Evolutionary conservation across 2,797 vertebrate species (phyloP).

Genomic region (Neoniphon sammara): DNA sequence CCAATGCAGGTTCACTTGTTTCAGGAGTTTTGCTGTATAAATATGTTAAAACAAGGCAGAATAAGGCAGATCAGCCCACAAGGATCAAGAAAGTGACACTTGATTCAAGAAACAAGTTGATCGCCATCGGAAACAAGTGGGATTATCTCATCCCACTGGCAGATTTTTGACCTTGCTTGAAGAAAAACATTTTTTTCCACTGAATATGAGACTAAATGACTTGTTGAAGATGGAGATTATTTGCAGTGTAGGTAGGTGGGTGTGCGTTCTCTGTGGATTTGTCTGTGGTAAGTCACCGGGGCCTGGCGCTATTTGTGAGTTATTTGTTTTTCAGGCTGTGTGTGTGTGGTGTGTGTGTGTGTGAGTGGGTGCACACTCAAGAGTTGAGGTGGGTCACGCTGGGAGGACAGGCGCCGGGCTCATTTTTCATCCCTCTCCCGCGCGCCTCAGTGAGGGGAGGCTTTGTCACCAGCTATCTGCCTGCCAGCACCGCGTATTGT

Average conservation of each 20-base stretch:
- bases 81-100: no score
- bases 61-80: no score
- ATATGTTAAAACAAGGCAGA: no score
- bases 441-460: conserved; percentile 58
- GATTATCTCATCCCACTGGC: no score
- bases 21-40: no score
- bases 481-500: conserved; percentile 74
- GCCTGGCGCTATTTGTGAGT: conserved; percentile 53
- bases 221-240: no score
- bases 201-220: no score
- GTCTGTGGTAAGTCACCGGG: conserved; percentile 56
- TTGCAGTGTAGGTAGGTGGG: conserved; percentile 7
- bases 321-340: conserved; percentile 54
- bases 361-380: neutral
- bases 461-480: conserved; percentile 81
- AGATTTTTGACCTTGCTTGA: no score
- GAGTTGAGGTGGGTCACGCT: conserved; percentile 43
- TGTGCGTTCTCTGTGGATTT: conserved; percentile 48
- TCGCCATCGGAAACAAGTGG: no score
- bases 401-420: conserved; percentile 58
- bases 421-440: conserved; percentile 65
- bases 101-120: no score
- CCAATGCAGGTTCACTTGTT: no score
- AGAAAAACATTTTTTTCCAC: no score
- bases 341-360: neutral